Conservation (phyloP, 2,113 vertebrate species). For the Nematolebias whitei region DNA sequence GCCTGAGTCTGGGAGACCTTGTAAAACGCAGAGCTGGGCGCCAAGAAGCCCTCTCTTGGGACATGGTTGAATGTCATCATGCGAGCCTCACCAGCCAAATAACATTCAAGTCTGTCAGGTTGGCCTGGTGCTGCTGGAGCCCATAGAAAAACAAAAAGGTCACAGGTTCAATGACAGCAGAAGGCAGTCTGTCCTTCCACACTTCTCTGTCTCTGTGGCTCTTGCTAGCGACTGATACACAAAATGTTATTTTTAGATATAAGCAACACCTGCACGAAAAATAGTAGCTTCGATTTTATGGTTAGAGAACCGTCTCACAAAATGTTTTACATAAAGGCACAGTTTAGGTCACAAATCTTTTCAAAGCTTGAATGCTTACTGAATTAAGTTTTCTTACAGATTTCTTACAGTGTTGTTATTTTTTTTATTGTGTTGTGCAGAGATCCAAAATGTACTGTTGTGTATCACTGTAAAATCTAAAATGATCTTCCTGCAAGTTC, state of each 20-base stretch:
- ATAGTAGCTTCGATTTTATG: background rate
- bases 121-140: constrained; percentile 55
- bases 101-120: constrained; percentile 62
- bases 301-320: background rate
- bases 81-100: constrained; percentile 39
- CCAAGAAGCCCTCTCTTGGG: constrained; percentile 56
- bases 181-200: constrained; percentile 15
- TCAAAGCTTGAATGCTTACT: no score
- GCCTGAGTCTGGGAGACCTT: constrained; percentile 57
- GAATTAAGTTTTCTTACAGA: no score
- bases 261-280: constrained; percentile 14
- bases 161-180: constrained; percentile 52
- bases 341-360: no score
- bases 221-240: background rate
- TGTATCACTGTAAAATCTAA: no score
- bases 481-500: no score
- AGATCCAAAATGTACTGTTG: no score
- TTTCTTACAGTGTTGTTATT: no score
- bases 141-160: constrained; percentile 58
- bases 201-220: constrained; percentile 18
- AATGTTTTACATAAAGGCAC: no score
- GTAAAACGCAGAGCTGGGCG: constrained; percentile 50
- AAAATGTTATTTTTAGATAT: background rate
- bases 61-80: constrained; percentile 66
- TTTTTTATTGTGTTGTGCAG: no score